A percentile compares a stretch with the other conserved stretches of the same genome.
These are phyloP conservation scores for Tenodera sinensis DNA, from an alignment of 2,888 invertebrate genomes.

Conservation along the genomic window DNA sequence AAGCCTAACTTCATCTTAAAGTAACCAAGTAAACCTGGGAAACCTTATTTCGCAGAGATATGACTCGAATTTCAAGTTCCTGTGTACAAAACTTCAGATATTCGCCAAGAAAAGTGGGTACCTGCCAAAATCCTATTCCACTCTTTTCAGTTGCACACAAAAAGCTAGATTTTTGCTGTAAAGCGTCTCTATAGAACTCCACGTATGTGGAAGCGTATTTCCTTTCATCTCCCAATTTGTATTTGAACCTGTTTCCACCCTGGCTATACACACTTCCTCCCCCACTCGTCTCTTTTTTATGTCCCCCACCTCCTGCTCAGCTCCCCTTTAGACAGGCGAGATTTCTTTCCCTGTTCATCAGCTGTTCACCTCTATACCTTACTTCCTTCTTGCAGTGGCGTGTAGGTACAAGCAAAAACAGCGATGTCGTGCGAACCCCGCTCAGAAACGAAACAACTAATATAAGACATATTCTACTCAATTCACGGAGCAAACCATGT, in stretches of 20 bases:
- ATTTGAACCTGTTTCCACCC: constrained; percentile 14
- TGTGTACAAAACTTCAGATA: background rate
- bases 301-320: background rate
- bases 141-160: background rate
- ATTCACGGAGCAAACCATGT: too few species aligned
- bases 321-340: background rate
- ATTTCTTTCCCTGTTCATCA: background rate
- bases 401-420: background rate
- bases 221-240: background rate
- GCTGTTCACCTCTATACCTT: background rate
- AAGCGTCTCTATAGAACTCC: background rate
- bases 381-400: background rate
- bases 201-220: background rate
- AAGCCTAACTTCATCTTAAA: background rate
- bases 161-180: background rate
- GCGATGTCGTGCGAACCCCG: too few species aligned
- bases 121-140: constrained; percentile 1
- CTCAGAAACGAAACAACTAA: too few species aligned
- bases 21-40: background rate
- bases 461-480: too few species aligned
- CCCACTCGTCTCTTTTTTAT: background rate
- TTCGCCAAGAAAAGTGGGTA: background rate
- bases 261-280: background rate
- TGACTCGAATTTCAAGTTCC: background rate
- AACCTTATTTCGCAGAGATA: background rate